Base-by-base conservation (phyloP, 2,888 invertebrate genomes). In the Microctonus brassicae region DNA sequence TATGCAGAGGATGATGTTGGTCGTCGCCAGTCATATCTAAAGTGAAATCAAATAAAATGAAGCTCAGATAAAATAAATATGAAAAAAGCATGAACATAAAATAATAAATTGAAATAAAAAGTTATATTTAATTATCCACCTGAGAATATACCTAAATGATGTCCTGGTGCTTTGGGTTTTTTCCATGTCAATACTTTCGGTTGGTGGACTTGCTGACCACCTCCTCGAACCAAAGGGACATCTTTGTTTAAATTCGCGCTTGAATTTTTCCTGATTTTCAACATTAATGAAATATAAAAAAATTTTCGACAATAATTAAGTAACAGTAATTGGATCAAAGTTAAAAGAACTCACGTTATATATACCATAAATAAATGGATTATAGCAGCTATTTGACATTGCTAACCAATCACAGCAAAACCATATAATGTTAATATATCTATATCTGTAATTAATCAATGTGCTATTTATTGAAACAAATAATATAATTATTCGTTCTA, bases 381-480 rank as follows among this genome's bases (percentile, higher is more conserved):
- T 96, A 86, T 94, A 94, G 87, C 96, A 96, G 70, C 95, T 95
- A 84, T 96, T 96, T 82, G 94, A 94, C 95, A 95, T 95, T 0
- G 94, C 94, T 84, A 96, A 88, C 95, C 95, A 95, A 87, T 96
- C 95, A 82, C 92, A 94, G 85, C 93, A 94, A 88, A 96, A 95
- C 91, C 94, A 96, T 72, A 96, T 90, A 61, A 96, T 93, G 87
- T 95, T 95, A 82, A 96, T 95, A 85, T 93, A 95, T 79, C 90
- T 90, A 86, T 94, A 95, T 81, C 93, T 93, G 90, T 39, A 90
- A 89, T 71, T 70, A 57, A 29, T 53, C 13, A 24, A 26, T 34
- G 36, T 65, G 17, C 42, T 57, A 17, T 22, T 36, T 42, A 34
- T 69, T 70, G 1, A n/a, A n/a, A n/a, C n/a, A 13, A n/a, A 9